Percentiles rank a stretch among this genome's conserved stretches.
phyloP scores from a whole-genome alignment of 2,888 invertebrate species.

The Dryococelus australis region DNA sequence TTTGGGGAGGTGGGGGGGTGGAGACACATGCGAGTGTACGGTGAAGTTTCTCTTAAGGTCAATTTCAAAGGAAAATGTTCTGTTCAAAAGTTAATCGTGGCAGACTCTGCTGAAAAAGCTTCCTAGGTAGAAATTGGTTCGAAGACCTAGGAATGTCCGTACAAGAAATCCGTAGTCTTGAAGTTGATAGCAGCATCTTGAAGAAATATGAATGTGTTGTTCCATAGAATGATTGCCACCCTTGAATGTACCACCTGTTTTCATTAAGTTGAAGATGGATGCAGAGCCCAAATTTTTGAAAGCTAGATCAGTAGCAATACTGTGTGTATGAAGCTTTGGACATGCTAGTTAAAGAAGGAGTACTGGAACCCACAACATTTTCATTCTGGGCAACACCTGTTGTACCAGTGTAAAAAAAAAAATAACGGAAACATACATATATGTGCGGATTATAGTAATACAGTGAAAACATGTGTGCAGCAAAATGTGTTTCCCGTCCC shows the following conservation, averaged over 20 bases:
- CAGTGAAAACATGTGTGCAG: background rate
- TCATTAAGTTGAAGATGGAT: background rate
- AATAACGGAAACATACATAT: background rate
- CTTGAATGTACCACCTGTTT: background rate
- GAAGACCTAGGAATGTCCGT: no score
- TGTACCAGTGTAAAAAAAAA: background rate
- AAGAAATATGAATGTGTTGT: no score
- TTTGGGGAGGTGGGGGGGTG: background rate
- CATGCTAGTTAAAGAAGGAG: background rate
- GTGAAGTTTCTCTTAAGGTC: no score
- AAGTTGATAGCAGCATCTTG: no score
- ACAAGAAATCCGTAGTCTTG: no score
- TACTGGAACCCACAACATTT: background rate
- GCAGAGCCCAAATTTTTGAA: background rate
- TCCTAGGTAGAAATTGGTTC: background rate
- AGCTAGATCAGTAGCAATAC: background rate
- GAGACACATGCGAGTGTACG: no score
- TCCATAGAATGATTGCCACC: background rate
- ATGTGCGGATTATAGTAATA: background rate
- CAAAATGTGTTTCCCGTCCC: background rate
- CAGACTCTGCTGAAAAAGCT: background rate
- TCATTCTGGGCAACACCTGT: background rate
- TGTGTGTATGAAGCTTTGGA: background rate
- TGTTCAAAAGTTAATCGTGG: no score
- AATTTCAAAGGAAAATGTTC: no score